Conservation (phyloP, 2,888 invertebrate species). For the Willowsia nigromaculata region DNA sequence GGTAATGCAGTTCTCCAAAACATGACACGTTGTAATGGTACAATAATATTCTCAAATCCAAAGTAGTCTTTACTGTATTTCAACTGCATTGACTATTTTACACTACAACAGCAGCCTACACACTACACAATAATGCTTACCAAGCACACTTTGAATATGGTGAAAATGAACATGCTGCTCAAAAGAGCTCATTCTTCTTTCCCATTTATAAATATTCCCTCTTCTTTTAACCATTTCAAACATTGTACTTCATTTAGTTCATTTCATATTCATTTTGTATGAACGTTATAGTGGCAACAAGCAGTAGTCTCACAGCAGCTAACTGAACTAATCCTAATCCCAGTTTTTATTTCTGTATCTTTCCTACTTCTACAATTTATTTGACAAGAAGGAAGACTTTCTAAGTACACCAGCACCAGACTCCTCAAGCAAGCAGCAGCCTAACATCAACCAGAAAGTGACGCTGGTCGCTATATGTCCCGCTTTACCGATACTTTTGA, state of each 20-base stretch:
- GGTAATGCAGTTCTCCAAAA: background rate
- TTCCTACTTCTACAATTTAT: background rate
- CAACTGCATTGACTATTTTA: background rate
- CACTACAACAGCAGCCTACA: background rate
- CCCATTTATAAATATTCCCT: background rate
- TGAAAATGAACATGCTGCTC: conserved; percentile 45
- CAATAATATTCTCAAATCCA: background rate
- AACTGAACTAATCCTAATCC: background rate
- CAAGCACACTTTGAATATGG: background rate
- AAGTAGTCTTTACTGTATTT: background rate
- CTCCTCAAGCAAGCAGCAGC: background rate
- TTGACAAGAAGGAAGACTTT: conserved; percentile 1
- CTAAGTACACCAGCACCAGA: background rate
- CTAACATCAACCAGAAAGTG: too few relatives aligned
- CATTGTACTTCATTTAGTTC: too few relatives aligned
- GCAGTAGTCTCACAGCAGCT: background rate
- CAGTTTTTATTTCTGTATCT: conserved; percentile 49
- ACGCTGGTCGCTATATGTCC: background rate
- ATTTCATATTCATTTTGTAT: too few relatives aligned
- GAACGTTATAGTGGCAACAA: background rate
- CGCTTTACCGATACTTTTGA: background rate
- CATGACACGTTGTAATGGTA: background rate
- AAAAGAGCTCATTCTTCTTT: background rate
- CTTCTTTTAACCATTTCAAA: too few relatives aligned
- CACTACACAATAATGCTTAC: background rate